A percentile compares a stretch with the other conserved stretches of the same genome.
Conservation (phyloP, 2,797 vertebrate species). For the Garrulus glandarius region DNA sequence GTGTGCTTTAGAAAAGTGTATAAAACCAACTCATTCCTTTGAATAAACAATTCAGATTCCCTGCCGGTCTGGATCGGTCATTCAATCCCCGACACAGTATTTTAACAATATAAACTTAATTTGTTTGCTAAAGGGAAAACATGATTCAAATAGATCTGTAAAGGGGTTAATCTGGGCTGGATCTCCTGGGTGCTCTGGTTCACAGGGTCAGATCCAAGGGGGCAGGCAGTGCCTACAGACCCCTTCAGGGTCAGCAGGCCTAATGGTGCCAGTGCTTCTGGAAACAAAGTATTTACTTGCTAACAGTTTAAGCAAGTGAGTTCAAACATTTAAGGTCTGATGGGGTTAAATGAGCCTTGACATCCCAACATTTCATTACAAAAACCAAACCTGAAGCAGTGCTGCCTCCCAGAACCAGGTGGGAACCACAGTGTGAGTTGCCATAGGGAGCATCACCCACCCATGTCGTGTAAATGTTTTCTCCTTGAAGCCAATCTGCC, state of each 20-base stretch:
- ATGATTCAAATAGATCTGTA: neutral
- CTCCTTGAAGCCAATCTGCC: neutral
- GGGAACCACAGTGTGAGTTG: neutral
- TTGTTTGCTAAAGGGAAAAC: neutral
- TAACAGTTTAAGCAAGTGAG: neutral
- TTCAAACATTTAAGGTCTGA: neutral
- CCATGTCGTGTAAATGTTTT: accelerated
- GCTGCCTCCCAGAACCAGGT: neutral
- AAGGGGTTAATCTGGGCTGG: neutral
- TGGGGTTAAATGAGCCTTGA: neutral
- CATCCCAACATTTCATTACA: neutral
- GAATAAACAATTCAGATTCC: too few species aligned
- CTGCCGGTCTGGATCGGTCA: too few species aligned
- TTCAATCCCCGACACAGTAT: neutral
- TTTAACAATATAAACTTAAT: neutral
- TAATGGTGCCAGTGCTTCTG: neutral
- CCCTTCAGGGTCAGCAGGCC: neutral
- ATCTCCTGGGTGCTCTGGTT: neutral
- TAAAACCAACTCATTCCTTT: too few species aligned
- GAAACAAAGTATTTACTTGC: neutral
- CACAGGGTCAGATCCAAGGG: neutral
- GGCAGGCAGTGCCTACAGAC: neutral
- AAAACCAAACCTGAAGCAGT: neutral
- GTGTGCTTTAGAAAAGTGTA: too few species aligned
- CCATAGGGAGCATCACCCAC: neutral